Conservation (phyloP, 2,797 vertebrate genomes). For the Hephaestus fuliginosus region DNA sequence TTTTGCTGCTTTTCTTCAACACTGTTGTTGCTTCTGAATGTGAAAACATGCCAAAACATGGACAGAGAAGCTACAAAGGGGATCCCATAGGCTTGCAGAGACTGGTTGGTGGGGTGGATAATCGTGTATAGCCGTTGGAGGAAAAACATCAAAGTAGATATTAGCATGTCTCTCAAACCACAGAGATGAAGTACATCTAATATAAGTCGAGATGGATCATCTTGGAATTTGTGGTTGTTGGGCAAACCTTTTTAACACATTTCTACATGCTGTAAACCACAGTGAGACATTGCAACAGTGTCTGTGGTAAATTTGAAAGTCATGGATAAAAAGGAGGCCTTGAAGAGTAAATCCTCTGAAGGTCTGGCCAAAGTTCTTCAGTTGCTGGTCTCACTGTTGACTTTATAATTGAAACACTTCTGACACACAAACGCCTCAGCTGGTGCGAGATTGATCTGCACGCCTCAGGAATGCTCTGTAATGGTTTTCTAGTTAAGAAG, state of each 20-base stretch:
- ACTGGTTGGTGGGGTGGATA: constrained; percentile 9
- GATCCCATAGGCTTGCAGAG: constrained; percentile 13
- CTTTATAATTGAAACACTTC: constrained; percentile 33
- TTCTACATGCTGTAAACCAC: constrained; percentile 43
- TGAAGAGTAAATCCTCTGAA: constrained; percentile 31
- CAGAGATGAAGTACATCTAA: constrained; percentile 25
- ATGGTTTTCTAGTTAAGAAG: constrained; percentile 48
- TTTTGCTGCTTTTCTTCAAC: neutral
- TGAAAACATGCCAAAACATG: constrained; percentile 48
- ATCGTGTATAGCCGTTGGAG: neutral
- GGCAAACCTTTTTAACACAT: constrained; percentile 23
- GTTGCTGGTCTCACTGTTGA: neutral
- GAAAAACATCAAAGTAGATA: constrained; percentile 41
- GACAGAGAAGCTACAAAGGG: neutral
- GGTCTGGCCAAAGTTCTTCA: constrained; percentile 17
- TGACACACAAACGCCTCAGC: constrained; percentile 33
- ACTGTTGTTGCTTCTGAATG: constrained; percentile 3
- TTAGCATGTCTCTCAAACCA: constrained; percentile 27
- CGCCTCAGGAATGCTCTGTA: constrained; percentile 47
- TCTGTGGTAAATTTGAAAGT: constrained; percentile 33
- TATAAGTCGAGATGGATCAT: constrained; percentile 40
- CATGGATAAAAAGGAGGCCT: constrained; percentile 17
- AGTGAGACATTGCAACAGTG: constrained; percentile 36
- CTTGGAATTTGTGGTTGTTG: constrained; percentile 36
- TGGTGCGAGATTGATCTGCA: constrained; percentile 41